These are phyloP conservation scores for Xanthorhoe designata DNA, from an alignment of 2,888 invertebrate genomes.

Conservation along the genomic window DNA sequence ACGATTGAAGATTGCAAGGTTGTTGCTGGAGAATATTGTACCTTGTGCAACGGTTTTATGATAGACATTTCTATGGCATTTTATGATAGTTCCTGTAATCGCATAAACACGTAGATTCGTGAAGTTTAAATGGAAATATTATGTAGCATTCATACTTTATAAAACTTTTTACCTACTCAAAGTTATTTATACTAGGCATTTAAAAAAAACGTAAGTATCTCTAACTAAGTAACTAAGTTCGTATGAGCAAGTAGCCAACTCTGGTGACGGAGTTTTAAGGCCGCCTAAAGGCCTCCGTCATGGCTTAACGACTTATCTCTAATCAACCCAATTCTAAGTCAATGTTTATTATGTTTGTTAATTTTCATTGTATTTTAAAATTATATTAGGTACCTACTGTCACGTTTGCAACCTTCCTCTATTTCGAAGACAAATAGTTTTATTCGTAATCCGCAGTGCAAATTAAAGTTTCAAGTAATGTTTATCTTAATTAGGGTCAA, in stretches of 20 bases:
- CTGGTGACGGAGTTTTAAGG: too few species aligned
- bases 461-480: neutral
- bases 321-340: too few species aligned
- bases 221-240: too few species aligned
- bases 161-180: neutral
- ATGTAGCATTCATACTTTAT: constrained; percentile 9
- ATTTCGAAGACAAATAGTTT: too few species aligned
- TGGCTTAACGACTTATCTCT: too few species aligned
- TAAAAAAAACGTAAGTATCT: too few species aligned
- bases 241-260: too few species aligned
- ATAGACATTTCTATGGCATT: constrained; percentile 9
- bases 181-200: neutral
- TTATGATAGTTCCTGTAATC: constrained; percentile 1
- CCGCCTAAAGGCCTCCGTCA: too few species aligned
- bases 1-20: constrained; percentile 46
- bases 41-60: constrained; percentile 19
- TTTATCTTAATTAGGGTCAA: constrained; percentile 32
- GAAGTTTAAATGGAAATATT: constrained; percentile 21
- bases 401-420: too few species aligned
- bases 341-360: too few species aligned
- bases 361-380: too few species aligned
- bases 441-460: neutral
- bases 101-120: constrained; percentile 12
- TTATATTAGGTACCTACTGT: too few species aligned
- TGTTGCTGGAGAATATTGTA: constrained; percentile 27